Percentiles rank a stretch among this genome's conserved stretches.
Evolutionary conservation across 2,888 invertebrate species (phyloP).

Genomic region (Mesochorus sp.): DNA sequence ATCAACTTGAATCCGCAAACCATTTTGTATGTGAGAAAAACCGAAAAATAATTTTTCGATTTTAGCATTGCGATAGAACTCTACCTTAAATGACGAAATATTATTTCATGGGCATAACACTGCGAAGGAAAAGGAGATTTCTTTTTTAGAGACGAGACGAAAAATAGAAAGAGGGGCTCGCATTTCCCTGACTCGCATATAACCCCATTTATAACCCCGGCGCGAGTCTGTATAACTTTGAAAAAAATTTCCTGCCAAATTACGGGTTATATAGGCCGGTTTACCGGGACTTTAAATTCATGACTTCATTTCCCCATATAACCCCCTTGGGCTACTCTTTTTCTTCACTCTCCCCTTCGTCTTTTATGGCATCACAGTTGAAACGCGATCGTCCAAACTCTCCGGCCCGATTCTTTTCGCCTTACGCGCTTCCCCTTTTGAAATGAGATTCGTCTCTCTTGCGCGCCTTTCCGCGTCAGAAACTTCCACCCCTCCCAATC

Average conservation of each 20-base stretch:
- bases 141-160: slow-evolving; percentile 30
- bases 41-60: no score
- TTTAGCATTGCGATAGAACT: no score
- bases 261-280: slow-evolving; percentile 63
- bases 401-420: slow-evolving; percentile 1
- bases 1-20: no score
- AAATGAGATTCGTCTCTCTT: slow-evolving; percentile 60
- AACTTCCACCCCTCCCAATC: slow-evolving; percentile 22
- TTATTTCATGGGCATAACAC: no score
- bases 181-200: slow-evolving; percentile 24
- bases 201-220: slow-evolving; percentile 62
- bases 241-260: slow-evolving; percentile 62
- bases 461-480: slow-evolving; percentile 25
- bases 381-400: slow-evolving; percentile 57
- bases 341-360: slow-evolving; percentile 5
- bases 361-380: slow-evolving; percentile 61
- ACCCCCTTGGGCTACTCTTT: slow-evolving; percentile 37
- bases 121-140: slow-evolving; percentile 52
- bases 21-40: no score
- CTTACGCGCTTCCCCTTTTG: slow-evolving; percentile 3
- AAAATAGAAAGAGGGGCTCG: background rate
- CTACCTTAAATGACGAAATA: no score
- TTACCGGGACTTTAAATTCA: slow-evolving; percentile 66
- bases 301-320: slow-evolving; percentile 64
- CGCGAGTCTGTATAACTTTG: slow-evolving; percentile 62